phyloP scores from a whole-genome alignment of 2,888 invertebrate genomes.

The Diogma glabrata region DNA sequence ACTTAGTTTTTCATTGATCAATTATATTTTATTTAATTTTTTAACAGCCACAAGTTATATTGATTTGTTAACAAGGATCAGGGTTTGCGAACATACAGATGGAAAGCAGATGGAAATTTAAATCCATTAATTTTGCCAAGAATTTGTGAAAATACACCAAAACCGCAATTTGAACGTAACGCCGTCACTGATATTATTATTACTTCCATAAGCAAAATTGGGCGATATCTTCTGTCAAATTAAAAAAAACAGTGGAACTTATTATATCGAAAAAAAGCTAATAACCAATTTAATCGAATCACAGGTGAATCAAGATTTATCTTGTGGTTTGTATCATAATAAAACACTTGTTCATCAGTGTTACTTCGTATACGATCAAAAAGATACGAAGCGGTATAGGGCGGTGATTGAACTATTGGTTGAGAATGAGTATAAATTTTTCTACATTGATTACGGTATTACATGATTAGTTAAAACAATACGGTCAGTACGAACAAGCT shows the following conservation, averaged over 20 bases:
- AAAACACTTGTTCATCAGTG: conserved; percentile 5
- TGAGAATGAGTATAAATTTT: conserved; percentile 37
- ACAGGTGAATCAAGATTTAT: conserved; percentile 25
- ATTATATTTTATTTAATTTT: no score
- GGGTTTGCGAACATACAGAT: no score
- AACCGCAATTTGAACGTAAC: conserved; percentile 28
- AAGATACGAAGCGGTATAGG: conserved; percentile 10
- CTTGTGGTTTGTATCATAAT: neutral
- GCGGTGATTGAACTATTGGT: conserved; percentile 16
- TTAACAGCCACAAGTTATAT: no score
- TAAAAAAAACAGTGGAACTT: conserved; percentile 27
- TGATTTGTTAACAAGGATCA: no score
- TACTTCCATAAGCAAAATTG: conserved; percentile 29
- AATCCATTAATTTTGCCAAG: conserved; percentile 47
- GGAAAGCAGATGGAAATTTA: conserved; percentile 50
- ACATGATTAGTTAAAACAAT: conserved; percentile 36
- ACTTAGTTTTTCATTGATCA: no score
- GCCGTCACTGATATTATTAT: conserved; percentile 30
- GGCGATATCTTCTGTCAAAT: conserved; percentile 32
- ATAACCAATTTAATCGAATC: conserved; percentile 27
- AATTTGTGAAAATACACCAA: conserved; percentile 34
- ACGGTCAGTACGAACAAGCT: conserved; percentile 39
- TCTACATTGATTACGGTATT: conserved; percentile 44
- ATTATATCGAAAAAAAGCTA: conserved; percentile 25
- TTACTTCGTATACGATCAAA: conserved; percentile 10